A percentile compares a stretch with the other conserved stretches of the same genome.
Conservation (phyloP, 2,888 invertebrate species). For the Lasioglossum morio region DNA sequence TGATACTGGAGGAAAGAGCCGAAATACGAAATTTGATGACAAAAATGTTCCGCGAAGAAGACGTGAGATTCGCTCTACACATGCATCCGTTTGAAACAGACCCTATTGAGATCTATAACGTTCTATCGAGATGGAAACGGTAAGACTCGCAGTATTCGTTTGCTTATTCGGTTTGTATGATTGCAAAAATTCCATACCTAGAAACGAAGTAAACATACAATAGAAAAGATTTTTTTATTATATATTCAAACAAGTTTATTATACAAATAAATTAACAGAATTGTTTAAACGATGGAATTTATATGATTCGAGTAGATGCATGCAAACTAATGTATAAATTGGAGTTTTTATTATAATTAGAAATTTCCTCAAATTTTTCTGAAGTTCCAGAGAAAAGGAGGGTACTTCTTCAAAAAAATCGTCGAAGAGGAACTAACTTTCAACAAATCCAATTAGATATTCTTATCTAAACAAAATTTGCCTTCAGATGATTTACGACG, state of each 20-base stretch:
- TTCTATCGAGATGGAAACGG: slow-evolving; percentile 29
- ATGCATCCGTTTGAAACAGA: slow-evolving; percentile 91
- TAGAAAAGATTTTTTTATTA: not conserved
- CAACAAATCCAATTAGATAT: not conserved
- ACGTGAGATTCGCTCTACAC: slow-evolving; percentile 95
- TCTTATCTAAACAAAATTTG: slow-evolving; percentile 3
- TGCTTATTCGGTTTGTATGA: slow-evolving; percentile 30
- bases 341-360: not conserved
- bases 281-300: not conserved
- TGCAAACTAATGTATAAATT: not conserved
- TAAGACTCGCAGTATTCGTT: not conserved
- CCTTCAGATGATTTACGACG: not conserved
- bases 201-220: not conserved
- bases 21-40: slow-evolving; percentile 94
- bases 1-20: slow-evolving; percentile 89
- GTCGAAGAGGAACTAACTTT: not conserved
- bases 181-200: not conserved
- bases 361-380: not conserved
- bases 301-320: not conserved
- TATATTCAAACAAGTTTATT: not conserved
- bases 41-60: slow-evolving; percentile 96
- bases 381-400: not conserved
- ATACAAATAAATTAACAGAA: not conserved
- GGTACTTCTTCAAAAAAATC: not conserved
- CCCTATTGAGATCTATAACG: slow-evolving; percentile 22